Evolutionary conservation across 2,888 invertebrate species (phyloP), one percentile per base, ranked within the genome.

Genomic region (Oxystoma pomonae): DNA sequence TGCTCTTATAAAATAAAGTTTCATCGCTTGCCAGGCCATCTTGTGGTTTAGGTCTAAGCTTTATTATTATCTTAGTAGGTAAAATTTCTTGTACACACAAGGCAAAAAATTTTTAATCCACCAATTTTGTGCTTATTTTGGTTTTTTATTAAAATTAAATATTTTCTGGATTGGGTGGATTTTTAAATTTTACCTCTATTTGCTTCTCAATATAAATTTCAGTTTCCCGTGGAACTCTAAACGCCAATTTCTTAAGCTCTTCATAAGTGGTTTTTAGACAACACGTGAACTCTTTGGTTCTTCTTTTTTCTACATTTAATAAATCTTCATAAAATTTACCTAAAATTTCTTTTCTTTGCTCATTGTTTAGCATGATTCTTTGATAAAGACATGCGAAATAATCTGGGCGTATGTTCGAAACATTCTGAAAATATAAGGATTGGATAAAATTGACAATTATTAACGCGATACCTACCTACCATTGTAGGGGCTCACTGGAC

Each of bases 201-300:
- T 78, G 73, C 1, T 73, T 60, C 67, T 77, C 75, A 59, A 78
- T 76, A 62, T 69, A 73, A 63, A 73, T 68, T 60, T 78, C 76
- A 21, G 75, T 60, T 66, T 76, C 72, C 55, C 70, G 71, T 1
- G 78, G 77, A n/a, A 74, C 62, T 49, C 69, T 63, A 60, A 73
- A 72, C 2, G 72, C 70, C 58, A 75, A 74, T 17, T 71, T 65
- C 19, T 70, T 66, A n/a, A 76, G 61, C 59, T 73, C 70, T 20
- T 64, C 61, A 64, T 75, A 76, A 3, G 72, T 67, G 16, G 65
- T 61, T 67, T 71, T 73, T 59, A 78, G 63, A 35, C 75, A 67
- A 12, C 49, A 9, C 63, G 75, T 77, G 59, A 72, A 71, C 57
- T 70, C 67, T 16, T 74, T 69, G 1, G 73, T 67, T 59, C 76